Base-by-base conservation (phyloP, 2,888 invertebrate species). In the Eurois occulta region DNA sequence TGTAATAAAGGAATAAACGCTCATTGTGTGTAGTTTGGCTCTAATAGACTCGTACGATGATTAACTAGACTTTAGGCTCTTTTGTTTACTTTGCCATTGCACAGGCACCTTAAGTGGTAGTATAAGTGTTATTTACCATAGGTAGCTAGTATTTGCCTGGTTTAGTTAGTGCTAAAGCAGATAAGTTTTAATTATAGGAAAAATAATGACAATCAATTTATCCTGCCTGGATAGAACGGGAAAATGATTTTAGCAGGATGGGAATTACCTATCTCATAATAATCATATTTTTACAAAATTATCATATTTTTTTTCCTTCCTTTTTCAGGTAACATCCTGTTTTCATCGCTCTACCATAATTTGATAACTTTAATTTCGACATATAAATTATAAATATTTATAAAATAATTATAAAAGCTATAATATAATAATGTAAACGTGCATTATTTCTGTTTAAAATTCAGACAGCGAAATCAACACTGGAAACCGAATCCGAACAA, bases 1-100 rank as follows among this genome's bases (percentile, higher is more conserved):
- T 83, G 89, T 90, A 89, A 89, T 92, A 92, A 91, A 92, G 87
- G 86, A 87, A 90, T 89, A 89, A 90, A 90, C 89, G 81, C 86
- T 85, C 79, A 73, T 79, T 81, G 86, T 86, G 86, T 80, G 86
- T 83, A 83, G 79, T 78, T 83, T 76, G 78, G 77, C 81, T 81
- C 76, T 87, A 86, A 88, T 85, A 82, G 70, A 71, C 80, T 73
- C 64, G 72, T 81, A 76, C 73, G 66, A 74, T 58, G 52, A 80
- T 84, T 81, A 80, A 73, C 18, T 80, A 81, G 38, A 70, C 66
- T 84, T 77, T 65, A 38, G 52, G 62, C 52, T 66, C 28, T 73
- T 77, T 38, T 52, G 16, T 70, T 76, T 55, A 55, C 28, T 24
- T 46, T 32, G 32, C 10, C 21, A 52, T 21, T 43, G 5, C 7